Evolutionary conservation across 2,113 vertebrate genomes (phyloP).

Genomic region (Charadrius vociferus): DNA sequence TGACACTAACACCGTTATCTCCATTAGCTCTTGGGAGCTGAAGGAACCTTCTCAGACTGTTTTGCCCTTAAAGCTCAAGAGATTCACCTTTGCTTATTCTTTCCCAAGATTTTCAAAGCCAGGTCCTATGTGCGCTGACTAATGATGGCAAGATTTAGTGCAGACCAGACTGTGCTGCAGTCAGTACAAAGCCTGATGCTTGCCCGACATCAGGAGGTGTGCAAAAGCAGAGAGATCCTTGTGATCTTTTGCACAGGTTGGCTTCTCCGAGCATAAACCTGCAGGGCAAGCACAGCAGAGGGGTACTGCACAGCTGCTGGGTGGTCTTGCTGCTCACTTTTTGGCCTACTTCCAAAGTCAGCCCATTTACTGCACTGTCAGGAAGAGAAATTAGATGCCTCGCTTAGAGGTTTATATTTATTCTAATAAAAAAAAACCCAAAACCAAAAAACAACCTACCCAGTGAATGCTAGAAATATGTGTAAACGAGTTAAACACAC

Average conservation of each 20-base stretch:
- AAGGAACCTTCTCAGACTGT: not conserved
- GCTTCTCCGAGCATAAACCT: not conserved
- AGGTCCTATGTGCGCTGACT: not conserved
- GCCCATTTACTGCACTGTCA: not conserved
- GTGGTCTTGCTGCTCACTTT: not conserved
- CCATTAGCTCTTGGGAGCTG: not conserved
- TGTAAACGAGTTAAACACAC: constrained; percentile 32
- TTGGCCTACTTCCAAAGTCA: not conserved
- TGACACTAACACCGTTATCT: not conserved
- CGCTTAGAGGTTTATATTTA: constrained; percentile 8
- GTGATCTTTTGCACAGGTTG: not conserved
- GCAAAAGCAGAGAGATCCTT: not conserved
- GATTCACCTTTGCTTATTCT: not conserved
- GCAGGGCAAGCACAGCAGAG: not conserved
- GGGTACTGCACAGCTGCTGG: not conserved
- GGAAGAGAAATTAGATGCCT: not conserved
- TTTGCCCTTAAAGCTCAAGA: constrained; percentile 18
- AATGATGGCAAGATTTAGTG: not conserved
- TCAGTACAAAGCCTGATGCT: not conserved
- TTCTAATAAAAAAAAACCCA: not conserved
- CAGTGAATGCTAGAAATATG: not conserved
- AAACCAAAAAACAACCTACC: not conserved
- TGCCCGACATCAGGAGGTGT: not conserved
- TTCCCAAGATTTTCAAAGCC: not conserved
- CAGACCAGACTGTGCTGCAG: not conserved